Evolutionary conservation across 2,888 invertebrate species (phyloP).

Genomic region (Lymantria dispar): DNA sequence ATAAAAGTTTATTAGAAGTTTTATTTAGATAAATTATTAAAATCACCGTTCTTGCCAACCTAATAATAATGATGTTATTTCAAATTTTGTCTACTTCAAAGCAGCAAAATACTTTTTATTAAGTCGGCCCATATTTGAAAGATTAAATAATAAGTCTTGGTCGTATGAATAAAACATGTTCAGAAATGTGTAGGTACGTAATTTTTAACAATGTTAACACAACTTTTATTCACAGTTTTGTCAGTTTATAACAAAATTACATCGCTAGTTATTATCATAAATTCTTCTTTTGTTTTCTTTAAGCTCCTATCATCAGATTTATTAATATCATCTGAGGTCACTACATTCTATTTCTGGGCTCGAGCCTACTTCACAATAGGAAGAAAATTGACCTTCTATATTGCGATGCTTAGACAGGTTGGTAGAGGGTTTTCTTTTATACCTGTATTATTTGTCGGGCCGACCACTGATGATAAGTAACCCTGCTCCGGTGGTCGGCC

Average conservation of each 20-base stretch:
- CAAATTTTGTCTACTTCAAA: neutral
- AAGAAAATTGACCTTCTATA: no score
- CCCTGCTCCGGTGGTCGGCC: no score
- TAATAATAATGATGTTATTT: neutral
- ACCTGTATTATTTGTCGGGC: no score
- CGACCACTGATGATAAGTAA: no score
- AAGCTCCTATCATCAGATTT: no score
- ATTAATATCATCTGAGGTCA: no score
- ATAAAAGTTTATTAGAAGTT: no score
- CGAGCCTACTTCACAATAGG: no score
- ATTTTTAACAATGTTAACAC: conserved; percentile 15
- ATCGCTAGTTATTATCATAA: neutral
- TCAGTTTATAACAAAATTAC: neutral
- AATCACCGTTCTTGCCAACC: neutral
- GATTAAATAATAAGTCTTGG: conserved; percentile 1
- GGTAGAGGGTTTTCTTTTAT: no score
- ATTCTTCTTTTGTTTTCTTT: neutral
- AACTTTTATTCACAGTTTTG: conserved; percentile 7
- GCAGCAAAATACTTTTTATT: neutral
- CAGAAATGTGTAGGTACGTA: conserved; percentile 2
- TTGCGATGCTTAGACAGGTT: no score
- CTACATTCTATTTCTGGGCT: no score
- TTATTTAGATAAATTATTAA: no score
- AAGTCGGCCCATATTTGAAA: neutral
- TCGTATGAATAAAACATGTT: conserved; percentile 27